Percentiles rank a stretch among this genome's conserved stretches.
Conservation (phyloP, 2,797 vertebrate species). For the Spatula clypeata region DNA sequence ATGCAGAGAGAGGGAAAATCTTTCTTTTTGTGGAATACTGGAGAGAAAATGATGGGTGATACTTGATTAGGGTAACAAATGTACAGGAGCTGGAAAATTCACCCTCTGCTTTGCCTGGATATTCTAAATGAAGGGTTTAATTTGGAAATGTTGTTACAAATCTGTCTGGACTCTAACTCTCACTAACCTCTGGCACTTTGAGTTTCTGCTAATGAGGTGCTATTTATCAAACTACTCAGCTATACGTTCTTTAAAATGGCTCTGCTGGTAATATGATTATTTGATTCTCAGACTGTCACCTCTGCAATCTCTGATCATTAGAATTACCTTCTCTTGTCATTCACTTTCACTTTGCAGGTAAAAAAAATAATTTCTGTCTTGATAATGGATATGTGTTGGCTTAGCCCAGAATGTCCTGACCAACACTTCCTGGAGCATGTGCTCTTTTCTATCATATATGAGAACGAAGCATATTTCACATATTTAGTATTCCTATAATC, state of each 20-base stretch:
- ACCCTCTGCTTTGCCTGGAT: not conserved
- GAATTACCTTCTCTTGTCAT: conserved; percentile 25
- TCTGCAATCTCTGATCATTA: conserved; percentile 6
- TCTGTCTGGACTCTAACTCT: conserved; percentile 38
- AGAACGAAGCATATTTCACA: not conserved
- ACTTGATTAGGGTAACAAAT: conserved; percentile 38
- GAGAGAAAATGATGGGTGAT: not conserved
- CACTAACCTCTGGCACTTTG: conserved; percentile 41
- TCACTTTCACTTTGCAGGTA: conserved; percentile 22
- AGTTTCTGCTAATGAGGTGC: conserved; percentile 43
- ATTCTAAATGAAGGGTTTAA: conserved; percentile 45
- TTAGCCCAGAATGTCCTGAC: not conserved
- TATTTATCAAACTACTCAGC: conserved; percentile 49
- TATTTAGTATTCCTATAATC: not conserved
- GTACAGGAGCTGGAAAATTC: not conserved
- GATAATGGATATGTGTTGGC: not conserved
- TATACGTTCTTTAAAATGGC: not conserved
- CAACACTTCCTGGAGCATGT: not conserved
- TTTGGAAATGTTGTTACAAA: conserved; percentile 31
- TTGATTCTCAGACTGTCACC: conserved; percentile 22
- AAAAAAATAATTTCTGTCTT: conserved; percentile 43
- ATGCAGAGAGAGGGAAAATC: not conserved
- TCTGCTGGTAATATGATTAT: conserved; percentile 4
- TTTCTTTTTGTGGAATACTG: not conserved
- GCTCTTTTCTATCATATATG: not conserved